phyloP scores from a whole-genome alignment of 2,113 vertebrate genomes.

The Crocuta crocuta region DNA sequence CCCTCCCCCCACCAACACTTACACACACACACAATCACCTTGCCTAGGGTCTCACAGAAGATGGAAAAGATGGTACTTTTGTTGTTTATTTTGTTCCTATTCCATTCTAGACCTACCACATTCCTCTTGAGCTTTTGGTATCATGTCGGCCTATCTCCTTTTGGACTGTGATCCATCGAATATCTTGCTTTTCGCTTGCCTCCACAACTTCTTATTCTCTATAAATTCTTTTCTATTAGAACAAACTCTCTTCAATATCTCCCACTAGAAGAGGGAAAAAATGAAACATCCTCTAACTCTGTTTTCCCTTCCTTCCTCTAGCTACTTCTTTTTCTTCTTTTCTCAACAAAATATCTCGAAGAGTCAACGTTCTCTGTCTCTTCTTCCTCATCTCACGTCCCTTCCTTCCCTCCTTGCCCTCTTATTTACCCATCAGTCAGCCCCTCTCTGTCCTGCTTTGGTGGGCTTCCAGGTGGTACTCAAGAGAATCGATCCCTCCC shows the following conservation, averaged over 20 bases:
- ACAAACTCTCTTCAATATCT: not conserved
- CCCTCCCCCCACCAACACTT: not conserved
- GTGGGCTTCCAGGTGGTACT: not conserved
- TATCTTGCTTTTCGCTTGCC: not conserved
- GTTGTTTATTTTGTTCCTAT: not conserved
- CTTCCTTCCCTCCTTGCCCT: not conserved
- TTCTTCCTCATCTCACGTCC: not conserved
- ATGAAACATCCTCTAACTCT: not conserved
- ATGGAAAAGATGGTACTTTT: not conserved
- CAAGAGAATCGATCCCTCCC: rapidly evolving
- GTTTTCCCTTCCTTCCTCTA: not conserved
- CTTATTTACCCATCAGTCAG: not conserved
- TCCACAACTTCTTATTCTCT: not conserved
- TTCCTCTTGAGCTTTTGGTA: not conserved
- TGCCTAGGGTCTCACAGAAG: not conserved
- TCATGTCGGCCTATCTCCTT: not conserved
- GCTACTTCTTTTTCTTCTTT: not conserved
- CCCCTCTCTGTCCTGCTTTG: too few species aligned
- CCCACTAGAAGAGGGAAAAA: not conserved
- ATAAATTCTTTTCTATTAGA: not conserved
- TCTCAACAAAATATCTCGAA: not conserved
- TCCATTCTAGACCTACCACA: not conserved
- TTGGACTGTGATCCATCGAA: not conserved
- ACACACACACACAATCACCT: not conserved
- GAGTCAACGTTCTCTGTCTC: not conserved